A percentile compares a stretch with the other conserved stretches of the same genome.
These are phyloP conservation scores for Ericerus pela DNA, from an alignment of 1,140 invertebrate genomes.

Conservation along the genomic window DNA sequence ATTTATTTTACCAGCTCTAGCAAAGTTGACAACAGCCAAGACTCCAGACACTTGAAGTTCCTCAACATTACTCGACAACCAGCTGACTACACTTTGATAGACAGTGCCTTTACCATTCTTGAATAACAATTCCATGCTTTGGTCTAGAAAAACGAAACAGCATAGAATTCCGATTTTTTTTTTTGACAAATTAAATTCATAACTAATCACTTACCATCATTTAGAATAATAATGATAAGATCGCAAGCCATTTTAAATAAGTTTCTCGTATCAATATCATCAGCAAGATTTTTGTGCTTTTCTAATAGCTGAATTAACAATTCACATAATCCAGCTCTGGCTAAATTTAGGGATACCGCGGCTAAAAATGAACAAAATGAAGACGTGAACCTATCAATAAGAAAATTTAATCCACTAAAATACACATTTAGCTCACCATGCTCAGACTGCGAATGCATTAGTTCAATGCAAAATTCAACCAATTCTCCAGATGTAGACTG, in stretches of 20 bases:
- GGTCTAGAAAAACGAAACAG: slow-evolving; percentile 42
- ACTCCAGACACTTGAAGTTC: slow-evolving; percentile 65
- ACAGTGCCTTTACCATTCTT: slow-evolving; percentile 50
- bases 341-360: slow-evolving; percentile 56
- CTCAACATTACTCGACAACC: slow-evolving; percentile 55
- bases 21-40: slow-evolving; percentile 77
- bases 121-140: slow-evolving; percentile 69
- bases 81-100: slow-evolving; percentile 54
- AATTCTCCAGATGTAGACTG: slow-evolving; percentile 46
- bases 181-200: background rate
- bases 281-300: slow-evolving; percentile 42
- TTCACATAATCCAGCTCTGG: slow-evolving; percentile 56
- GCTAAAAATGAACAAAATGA: slow-evolving; percentile 41
- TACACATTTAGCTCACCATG: slow-evolving; percentile 38
- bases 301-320: slow-evolving; percentile 56
- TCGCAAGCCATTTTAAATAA: slow-evolving; percentile 71
- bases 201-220: slow-evolving; percentile 48
- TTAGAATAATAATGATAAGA: slow-evolving; percentile 64
- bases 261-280: slow-evolving; percentile 51
- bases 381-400: background rate
- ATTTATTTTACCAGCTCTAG: slow-evolving; percentile 42
- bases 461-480: slow-evolving; percentile 56
- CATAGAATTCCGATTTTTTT: background rate
- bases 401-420: slow-evolving; percentile 2
- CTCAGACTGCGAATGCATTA: slow-evolving; percentile 55